These are phyloP conservation scores for Automeris io DNA, from an alignment of 2,888 invertebrate genomes.

Conservation along the genomic window DNA sequence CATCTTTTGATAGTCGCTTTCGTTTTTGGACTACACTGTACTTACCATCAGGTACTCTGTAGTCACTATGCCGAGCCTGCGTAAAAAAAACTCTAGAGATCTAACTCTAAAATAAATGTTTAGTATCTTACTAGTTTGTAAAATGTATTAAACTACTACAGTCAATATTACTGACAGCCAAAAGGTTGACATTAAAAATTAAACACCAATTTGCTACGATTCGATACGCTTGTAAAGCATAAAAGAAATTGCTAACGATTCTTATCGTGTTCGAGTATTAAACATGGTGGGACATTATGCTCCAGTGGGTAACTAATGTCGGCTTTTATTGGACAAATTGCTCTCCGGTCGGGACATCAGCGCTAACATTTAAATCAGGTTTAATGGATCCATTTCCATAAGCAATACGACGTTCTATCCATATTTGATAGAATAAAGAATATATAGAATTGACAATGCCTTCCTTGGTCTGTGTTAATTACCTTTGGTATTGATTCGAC, in stretches of 20 bases:
- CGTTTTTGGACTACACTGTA: no score
- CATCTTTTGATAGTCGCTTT: no score
- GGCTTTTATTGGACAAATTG: slow-evolving; percentile 58
- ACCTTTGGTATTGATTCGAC: no score
- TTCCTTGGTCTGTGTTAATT: no score
- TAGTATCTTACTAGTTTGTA: no score
- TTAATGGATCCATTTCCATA: slow-evolving; percentile 64
- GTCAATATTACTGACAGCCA: no score
- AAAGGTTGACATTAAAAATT: slow-evolving; percentile 1
- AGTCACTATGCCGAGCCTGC: no score
- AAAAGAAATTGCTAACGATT: slow-evolving; percentile 52
- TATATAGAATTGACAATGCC: slow-evolving; percentile 1
- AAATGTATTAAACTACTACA: no score
- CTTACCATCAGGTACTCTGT: no score
- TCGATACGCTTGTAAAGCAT: slow-evolving; percentile 12
- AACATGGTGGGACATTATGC: slow-evolving; percentile 26
- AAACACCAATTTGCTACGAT: slow-evolving; percentile 1
- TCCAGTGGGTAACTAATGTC: slow-evolving; percentile 33
- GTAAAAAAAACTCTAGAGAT: no score
- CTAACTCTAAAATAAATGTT: no score
- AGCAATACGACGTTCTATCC: slow-evolving; percentile 28
- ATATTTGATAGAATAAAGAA: background rate
- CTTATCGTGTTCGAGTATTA: slow-evolving; percentile 47
- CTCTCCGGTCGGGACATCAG: slow-evolving; percentile 41
- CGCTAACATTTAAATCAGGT: slow-evolving; percentile 69